Evolutionary conservation across 92 coral and sea anemone species (phyloP), one percentile per base, ranked within the genome.

Genomic region (Phymanthus crucifer): DNA sequence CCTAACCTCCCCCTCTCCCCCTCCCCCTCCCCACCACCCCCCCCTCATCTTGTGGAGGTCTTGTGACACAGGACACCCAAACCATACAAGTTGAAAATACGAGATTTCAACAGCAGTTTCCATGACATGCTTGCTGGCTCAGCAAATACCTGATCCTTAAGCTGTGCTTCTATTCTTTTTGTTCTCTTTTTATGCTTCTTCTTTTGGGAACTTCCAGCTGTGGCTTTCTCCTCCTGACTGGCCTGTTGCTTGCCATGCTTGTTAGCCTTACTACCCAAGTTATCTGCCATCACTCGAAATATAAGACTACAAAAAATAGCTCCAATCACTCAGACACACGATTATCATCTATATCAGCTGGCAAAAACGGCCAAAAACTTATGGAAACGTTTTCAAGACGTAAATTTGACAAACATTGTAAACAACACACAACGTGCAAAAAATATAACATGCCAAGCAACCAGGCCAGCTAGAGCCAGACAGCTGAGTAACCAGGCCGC

Each of bases 161-260:
- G 78, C 73, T 93, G 98, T 0, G 88, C 82, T 43, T 78, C 77
- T 33, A 88, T 73, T 75, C 88, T 89, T 88, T 89, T 91, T 31
- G 90, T 92, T 82, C 99, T 68, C 83, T 89, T 96, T 87, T 84
- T 96, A 68, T 87, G 98, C 73, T 85, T 91, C 79, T 86, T 90
- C 31, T 76, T 85, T 7, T 54, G 83, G 21, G 81, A 23, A 36
- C 33, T 85, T 64, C 48, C 75, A 23, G 32, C n/a, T n/a, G n/a
- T 40, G 18, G 23, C 75, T 12, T 38, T 36, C 33, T 71, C 77
- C 71, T 78, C 54, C 48, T 48, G 72, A 77, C 47, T 11, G 23
- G 32, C 36, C 34, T 75, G 69, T 38, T 71, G 66, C 14, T 35
- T 76, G 67, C 32, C 58, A 13, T 77, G 70, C 40, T 64, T 61